Percentiles rank a stretch among this genome's conserved stretches.
These are phyloP conservation scores for Salvator merianae DNA, from an alignment of 2,113 vertebrate genomes.

Conservation along the genomic window DNA sequence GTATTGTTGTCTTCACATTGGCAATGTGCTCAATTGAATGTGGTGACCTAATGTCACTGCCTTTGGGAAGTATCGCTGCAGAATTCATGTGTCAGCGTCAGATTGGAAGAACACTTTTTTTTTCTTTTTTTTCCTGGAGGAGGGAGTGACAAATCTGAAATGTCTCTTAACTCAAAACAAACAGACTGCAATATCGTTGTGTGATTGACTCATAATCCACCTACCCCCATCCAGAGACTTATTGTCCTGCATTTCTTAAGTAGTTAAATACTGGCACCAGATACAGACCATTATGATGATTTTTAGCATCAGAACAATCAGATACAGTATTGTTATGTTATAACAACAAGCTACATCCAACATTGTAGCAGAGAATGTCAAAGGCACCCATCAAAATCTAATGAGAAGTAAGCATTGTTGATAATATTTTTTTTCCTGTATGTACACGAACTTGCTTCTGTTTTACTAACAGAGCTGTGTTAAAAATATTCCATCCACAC, in stretches of 20 bases:
- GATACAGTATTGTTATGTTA: not conserved
- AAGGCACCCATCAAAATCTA: not conserved
- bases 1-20: conserved; percentile 10
- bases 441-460: not conserved
- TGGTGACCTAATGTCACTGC: conserved; percentile 8
- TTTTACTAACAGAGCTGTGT: not conserved
- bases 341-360: not conserved
- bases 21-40: conserved; percentile 25
- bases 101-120: rapidly evolving
- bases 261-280: not conserved
- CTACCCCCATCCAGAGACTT: not conserved
- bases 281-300: not conserved
- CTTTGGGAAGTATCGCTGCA: not conserved
- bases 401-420: not conserved
- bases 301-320: not conserved
- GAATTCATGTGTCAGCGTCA: not conserved
- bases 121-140: not conserved
- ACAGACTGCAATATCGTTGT: not conserved
- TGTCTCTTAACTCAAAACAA: not conserved
- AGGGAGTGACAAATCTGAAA: conserved; percentile 17
- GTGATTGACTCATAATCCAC: not conserved
- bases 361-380: not conserved
- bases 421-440: too few relatives aligned
- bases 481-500: not conserved
- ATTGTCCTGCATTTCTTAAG: conserved; percentile 5